phyloP scores from a whole-genome alignment of 2,113 vertebrate genomes.

The Actinemys pallida region DNA sequence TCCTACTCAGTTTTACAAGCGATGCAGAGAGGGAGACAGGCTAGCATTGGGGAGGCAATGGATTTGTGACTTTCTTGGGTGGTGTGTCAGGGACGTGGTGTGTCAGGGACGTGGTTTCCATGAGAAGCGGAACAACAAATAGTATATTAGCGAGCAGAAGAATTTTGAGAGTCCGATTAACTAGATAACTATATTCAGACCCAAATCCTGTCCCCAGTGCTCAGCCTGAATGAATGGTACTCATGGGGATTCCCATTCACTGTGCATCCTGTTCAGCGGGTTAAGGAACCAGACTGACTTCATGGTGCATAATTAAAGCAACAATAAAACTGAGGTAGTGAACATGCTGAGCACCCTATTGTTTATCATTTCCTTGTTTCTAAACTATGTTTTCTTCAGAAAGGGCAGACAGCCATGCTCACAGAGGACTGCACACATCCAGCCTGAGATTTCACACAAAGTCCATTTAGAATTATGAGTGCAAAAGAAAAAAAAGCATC shows the following conservation, averaged over 20 bases:
- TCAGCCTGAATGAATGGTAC: not conserved
- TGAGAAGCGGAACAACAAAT: not conserved
- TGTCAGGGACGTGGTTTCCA: too few species aligned
- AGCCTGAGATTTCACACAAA: not conserved
- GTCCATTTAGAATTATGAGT: not conserved
- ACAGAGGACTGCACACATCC: not conserved
- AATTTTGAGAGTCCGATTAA: not conserved
- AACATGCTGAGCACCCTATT: not conserved
- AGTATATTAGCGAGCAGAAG: too few species aligned
- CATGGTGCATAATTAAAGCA: not conserved
- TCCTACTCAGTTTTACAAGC: too few species aligned
- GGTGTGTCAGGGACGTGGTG: not conserved
- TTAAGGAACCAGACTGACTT: not conserved
- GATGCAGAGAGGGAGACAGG: not conserved
- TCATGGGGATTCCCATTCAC: not conserved
- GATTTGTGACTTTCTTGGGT: not conserved
- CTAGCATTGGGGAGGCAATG: not conserved
- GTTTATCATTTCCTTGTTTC: not conserved
- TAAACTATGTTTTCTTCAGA: not conserved
- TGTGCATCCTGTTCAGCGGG: not conserved
- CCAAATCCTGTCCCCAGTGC: not conserved
- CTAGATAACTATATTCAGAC: not conserved
- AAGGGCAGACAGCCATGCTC: not conserved
- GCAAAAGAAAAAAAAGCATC: not conserved
- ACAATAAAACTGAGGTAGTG: accelerated